Conservation (phyloP, 2,888 invertebrate genomes). For the Plagodis pulveraria region DNA sequence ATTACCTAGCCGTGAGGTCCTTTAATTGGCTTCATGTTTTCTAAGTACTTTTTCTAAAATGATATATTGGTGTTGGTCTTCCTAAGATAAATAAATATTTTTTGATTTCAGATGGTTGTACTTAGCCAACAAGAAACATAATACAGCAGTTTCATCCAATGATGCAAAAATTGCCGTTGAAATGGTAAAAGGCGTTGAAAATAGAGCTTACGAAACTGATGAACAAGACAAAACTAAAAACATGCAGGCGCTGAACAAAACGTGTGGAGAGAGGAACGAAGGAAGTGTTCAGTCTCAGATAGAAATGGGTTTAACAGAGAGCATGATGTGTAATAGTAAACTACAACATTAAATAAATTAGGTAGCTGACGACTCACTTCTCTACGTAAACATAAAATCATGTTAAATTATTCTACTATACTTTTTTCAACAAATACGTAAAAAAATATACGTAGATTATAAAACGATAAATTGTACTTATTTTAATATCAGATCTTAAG, state of each 20-base stretch:
- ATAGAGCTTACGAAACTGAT: slow-evolving; percentile 75
- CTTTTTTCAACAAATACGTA: no score
- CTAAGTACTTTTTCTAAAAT: no score
- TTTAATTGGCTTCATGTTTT: no score
- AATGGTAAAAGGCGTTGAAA: slow-evolving; percentile 63
- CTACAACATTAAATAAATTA: slow-evolving; percentile 43
- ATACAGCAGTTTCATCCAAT: slow-evolving; percentile 42
- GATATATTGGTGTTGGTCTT: no score
- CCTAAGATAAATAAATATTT: no score
- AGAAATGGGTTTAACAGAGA: slow-evolving; percentile 74
- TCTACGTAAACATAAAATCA: not conserved
- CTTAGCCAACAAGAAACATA: slow-evolving; percentile 86
- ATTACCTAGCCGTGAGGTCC: no score
- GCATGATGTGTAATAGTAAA: slow-evolving; percentile 72
- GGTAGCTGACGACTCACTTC: not conserved
- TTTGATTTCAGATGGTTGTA: slow-evolving; percentile 87
- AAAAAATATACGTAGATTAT: no score
- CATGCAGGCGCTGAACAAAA: slow-evolving; percentile 35
- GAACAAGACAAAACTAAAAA: slow-evolving; percentile 58
- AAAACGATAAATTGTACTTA: no score
- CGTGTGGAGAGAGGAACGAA: slow-evolving; percentile 41
- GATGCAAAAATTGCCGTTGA: slow-evolving; percentile 47
- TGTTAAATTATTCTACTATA: no score
- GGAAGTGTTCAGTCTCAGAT: slow-evolving; percentile 66
- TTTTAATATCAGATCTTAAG: no score